Conservation (phyloP, 2,797 vertebrate species). For the Lagodon rhomboides region DNA sequence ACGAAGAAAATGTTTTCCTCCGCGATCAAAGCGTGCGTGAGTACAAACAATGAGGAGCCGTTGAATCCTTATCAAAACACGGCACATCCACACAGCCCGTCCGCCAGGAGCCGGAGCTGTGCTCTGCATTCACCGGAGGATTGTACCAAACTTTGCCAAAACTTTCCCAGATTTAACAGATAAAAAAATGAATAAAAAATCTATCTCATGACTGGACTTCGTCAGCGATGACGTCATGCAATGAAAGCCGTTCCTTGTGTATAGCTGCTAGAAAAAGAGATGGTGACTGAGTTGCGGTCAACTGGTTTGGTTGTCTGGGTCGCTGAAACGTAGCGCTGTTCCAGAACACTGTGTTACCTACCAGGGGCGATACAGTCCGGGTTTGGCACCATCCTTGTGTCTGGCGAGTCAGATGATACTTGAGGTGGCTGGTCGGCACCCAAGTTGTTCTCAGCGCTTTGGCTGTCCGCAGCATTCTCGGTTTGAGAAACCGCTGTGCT, state of each 20-base stretch:
- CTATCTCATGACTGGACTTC: background rate
- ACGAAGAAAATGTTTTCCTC: constrained; percentile 53
- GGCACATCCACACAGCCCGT: constrained; percentile 2
- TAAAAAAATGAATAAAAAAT: no score
- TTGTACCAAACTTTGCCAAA: background rate
- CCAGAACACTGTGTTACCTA: constrained; percentile 68
- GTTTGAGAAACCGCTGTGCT: constrained; percentile 54
- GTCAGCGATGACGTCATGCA: background rate
- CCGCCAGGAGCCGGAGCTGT: background rate
- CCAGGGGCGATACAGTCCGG: constrained; percentile 93
- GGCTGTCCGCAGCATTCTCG: constrained; percentile 78
- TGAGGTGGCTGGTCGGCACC: constrained; percentile 78
- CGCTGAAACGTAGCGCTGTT: constrained; percentile 15
- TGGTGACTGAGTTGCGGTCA: constrained; percentile 12
- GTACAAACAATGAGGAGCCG: constrained; percentile 60
- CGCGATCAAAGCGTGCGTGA: constrained; percentile 63
- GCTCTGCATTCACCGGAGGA: background rate
- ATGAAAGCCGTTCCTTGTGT: background rate
- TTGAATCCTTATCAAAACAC: constrained; percentile 65
- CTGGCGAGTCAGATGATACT: constrained; percentile 84
- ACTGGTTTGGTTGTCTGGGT: background rate
- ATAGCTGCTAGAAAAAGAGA: background rate
- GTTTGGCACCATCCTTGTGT: constrained; percentile 84
- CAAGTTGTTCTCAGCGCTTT: constrained; percentile 64
- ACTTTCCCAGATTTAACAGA: background rate